Conservation (phyloP, 2,888 invertebrate genomes). For the Rotaria socialis region DNA sequence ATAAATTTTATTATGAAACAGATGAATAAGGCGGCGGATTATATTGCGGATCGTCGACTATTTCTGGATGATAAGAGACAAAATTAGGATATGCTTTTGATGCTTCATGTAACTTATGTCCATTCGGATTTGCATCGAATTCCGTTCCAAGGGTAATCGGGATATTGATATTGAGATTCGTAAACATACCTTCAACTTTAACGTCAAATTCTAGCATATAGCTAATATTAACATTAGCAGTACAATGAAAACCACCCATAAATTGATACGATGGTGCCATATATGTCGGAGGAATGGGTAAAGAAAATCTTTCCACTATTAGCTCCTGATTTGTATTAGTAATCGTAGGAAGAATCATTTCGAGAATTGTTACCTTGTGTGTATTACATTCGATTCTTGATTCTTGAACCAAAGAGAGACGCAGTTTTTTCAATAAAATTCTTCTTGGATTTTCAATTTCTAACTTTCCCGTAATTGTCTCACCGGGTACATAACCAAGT, state of each 20-base stretch:
- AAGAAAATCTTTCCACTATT: not conserved
- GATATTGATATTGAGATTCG: not conserved
- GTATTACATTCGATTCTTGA: not conserved
- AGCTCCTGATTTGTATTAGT: not conserved
- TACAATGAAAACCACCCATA: not conserved
- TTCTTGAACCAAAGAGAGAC: not conserved
- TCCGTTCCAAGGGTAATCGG: not conserved
- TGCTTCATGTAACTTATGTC: not conserved
- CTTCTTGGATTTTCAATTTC: not conserved
- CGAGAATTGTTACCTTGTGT: not conserved
- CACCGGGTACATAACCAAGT: not conserved
- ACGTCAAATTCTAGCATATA: not conserved
- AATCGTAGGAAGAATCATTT: not conserved
- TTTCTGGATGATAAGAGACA: not conserved
- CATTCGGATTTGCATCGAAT: not conserved
- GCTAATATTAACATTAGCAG: not conserved
- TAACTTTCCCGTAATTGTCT: not conserved
- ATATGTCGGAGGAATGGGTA: not conserved
- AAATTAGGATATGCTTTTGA: not conserved
- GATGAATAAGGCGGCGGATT: no score
- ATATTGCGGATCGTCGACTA: not conserved
- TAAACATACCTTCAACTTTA: not conserved
- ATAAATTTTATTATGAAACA: no score
- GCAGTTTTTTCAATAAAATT: not conserved
- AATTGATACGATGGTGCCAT: not conserved